Conservation (phyloP, 2,888 invertebrate species). For the Ferdinandea cuprea region DNA sequence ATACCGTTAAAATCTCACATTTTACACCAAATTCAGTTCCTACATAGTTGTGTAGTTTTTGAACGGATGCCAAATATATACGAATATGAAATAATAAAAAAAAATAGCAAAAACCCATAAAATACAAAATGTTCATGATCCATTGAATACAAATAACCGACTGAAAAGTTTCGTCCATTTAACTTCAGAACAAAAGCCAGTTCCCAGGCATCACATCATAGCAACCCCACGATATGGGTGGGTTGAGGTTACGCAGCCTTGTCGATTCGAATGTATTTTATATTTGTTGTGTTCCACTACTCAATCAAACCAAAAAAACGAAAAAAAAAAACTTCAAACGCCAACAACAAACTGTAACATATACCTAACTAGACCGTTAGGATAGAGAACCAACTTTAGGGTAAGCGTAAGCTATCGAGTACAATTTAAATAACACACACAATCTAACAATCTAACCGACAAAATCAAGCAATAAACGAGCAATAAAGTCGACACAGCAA, state of each 20-base stretch:
- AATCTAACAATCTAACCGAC: slow-evolving; percentile 68
- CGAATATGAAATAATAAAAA: slow-evolving; percentile 18
- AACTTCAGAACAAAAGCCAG: slow-evolving; percentile 69
- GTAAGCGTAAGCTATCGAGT: background rate
- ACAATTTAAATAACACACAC: slow-evolving; percentile 70
- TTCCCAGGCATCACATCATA: background rate
- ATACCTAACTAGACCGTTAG: slow-evolving; percentile 32
- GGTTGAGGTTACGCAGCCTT: background rate
- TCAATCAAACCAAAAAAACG: slow-evolving; percentile 33
- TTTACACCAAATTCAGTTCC: too few species aligned
- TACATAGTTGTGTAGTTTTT: too few species aligned
- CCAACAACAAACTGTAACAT: slow-evolving; percentile 51
- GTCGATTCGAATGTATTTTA: slow-evolving; percentile 1
- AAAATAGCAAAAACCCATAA: slow-evolving; percentile 60
- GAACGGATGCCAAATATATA: too few species aligned
- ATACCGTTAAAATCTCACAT: too few species aligned
- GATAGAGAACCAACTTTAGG: slow-evolving; percentile 5
- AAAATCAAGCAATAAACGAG: slow-evolving; percentile 72
- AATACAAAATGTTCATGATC: slow-evolving; percentile 71
- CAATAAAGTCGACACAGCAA: slow-evolving; percentile 72
- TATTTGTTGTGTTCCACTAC: background rate
- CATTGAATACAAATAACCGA: slow-evolving; percentile 68
- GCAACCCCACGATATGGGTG: too few species aligned
- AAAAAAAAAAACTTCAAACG: slow-evolving; percentile 26
- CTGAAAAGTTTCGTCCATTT: slow-evolving; percentile 69